Evolutionary conservation across 1,140 invertebrate genomes (phyloP), one percentile per base, ranked within the genome.

Genomic region (Araneus ventricosus): DNA sequence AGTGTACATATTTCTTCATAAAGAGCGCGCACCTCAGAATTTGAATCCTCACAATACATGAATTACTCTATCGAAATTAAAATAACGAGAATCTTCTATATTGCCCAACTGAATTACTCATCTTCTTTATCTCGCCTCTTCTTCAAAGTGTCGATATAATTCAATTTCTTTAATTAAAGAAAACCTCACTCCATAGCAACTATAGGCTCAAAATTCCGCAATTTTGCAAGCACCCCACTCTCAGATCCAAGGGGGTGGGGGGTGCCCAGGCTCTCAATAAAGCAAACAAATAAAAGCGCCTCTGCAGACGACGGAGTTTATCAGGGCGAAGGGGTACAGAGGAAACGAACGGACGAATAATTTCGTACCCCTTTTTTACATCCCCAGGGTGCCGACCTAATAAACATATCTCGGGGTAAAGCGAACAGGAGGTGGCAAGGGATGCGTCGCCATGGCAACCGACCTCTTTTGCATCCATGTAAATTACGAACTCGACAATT

Each of bases 391-490:
- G 82, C n/a, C 90, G 90, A 92, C 90, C 90, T 92, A 92, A 92
- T 92, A 92, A 92, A 92, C 90, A 92, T 92, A 92, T 92, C 90
- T 92, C 80, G 75, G 89, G 89, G 89, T 91, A 91, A 91, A 84
- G 70, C 67, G 88, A 90, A 80, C 88, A n/a, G 88, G 88, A n/a
- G 79, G 90, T 41, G 52, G 41, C 90, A 24, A 75, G 90, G 90
- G 90, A 92, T 86, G 80, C 90, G 90, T 92, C 61, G 30, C 82
- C 61, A 92, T 92, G 22, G 82, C 61, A 45, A 92, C 90, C 80
- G 80, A 75, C 84, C 90, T 92, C 80, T 92, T 92, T 92, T 92
- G 90, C 90, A 92, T 92, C 90, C 82, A 92, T 92, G 90, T 92
- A 92, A 92, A 92, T 92, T 92, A 92, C 90, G 79, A 63, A 57